Evolutionary conservation across 1,140 invertebrate species (phyloP).

Genomic region (Phymorhynchus buccinoides): DNA sequence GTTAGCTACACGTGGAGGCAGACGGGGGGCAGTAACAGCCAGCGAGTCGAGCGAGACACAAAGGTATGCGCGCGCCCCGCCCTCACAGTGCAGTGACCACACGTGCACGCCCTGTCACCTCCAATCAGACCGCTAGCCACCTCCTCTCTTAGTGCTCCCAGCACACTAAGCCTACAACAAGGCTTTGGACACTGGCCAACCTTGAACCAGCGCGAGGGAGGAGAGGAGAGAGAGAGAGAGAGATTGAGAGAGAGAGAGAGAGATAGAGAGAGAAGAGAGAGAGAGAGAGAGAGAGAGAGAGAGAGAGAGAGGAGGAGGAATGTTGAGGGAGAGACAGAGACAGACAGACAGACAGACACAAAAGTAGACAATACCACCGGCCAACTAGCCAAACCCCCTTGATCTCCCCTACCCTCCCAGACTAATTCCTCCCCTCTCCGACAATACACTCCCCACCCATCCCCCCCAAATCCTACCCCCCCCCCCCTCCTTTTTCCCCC

Average conservation of each 20-base stretch:
- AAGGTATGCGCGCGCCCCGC: neutral
- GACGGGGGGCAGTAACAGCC: neutral
- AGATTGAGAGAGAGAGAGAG: too few species aligned
- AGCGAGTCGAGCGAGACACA: neutral
- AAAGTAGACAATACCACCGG: neutral
- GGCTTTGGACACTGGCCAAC: too few species aligned
- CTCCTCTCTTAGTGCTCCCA: too few species aligned
- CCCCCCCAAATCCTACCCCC: too few species aligned
- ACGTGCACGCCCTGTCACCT: conserved; percentile 2
- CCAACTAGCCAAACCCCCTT: neutral
- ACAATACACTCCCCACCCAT: too few species aligned
- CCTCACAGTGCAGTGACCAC: neutral
- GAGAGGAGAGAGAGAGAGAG: too few species aligned
- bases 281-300: neutral
- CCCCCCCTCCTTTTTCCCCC: neutral
- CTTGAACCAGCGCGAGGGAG: too few species aligned
- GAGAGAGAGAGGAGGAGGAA: neutral
- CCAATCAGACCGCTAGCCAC: neutral
- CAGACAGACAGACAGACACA: too few species aligned
- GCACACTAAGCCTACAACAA: too few species aligned
- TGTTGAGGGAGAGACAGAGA: too few species aligned
- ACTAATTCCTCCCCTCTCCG: neutral
- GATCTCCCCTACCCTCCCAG: neutral
- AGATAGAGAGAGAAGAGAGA: neutral
- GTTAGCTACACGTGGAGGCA: neutral